phyloP scores from a whole-genome alignment of 1,140 invertebrate species.

The Laupala kohalensis region DNA sequence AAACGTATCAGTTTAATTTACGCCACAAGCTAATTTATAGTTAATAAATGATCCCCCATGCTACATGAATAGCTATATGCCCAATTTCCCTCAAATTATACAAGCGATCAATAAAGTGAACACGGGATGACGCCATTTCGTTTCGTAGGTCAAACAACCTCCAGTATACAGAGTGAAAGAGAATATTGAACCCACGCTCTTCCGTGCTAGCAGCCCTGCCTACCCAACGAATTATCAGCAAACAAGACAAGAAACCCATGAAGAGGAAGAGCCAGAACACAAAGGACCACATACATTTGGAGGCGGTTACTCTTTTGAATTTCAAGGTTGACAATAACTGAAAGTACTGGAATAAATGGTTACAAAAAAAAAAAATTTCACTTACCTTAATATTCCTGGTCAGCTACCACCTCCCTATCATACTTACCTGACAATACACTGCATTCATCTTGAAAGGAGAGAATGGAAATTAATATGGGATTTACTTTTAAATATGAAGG shows the following conservation, averaged over 20 bases:
- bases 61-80: no score
- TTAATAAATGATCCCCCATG: no score
- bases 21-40: no score
- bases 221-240: background rate
- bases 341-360: background rate
- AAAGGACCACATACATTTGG: constrained; percentile 40
- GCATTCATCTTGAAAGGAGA: background rate
- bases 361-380: background rate
- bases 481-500: background rate
- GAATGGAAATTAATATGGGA: background rate
- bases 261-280: background rate
- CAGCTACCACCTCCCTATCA: no score
- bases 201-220: background rate
- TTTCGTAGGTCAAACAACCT: background rate
- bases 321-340: constrained; percentile 17
- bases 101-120: no score
- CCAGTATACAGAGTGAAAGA: background rate
- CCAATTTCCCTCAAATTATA: no score
- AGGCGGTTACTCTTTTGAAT: constrained; percentile 42
- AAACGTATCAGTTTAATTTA: no score
- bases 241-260: background rate
- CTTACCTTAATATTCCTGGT: no score
- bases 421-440: background rate
- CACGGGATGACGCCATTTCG: background rate
- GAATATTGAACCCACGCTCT: background rate